Conservation (phyloP, 2,888 invertebrate genomes). For the Euphydryas editha region DNA sequence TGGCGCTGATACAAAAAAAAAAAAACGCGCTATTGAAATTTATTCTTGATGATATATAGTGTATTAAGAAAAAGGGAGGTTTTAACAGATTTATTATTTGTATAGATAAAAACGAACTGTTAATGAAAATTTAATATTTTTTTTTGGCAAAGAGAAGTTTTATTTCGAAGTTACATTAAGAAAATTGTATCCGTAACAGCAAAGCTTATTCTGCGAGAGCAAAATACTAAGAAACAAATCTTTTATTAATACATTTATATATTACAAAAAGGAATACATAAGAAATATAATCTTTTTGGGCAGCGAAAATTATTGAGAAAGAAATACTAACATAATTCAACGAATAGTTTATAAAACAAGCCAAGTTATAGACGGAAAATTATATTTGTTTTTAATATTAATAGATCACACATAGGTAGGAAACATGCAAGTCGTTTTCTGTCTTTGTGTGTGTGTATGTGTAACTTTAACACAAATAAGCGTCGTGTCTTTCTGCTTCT, state of each 20-base stretch:
- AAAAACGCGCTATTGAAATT: too few species aligned
- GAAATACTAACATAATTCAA: too few species aligned
- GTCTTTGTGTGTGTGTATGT: background rate
- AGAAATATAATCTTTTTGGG: background rate
- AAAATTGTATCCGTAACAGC: slow-evolving; percentile 3
- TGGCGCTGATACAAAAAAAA: too few species aligned
- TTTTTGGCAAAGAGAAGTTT: background rate
- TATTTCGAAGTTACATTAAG: slow-evolving; percentile 4
- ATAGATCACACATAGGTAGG: too few species aligned
- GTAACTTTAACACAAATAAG: slow-evolving; percentile 1
- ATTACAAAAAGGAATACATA: background rate
- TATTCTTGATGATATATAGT: too few species aligned
- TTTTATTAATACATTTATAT: slow-evolving; percentile 2
- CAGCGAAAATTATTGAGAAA: background rate
- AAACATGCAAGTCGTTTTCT: too few species aligned
- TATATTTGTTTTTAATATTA: too few species aligned
- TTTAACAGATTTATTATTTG: too few species aligned
- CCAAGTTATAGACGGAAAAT: too few species aligned
- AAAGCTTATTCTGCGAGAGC: background rate
- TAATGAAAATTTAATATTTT: background rate
- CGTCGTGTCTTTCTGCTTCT: background rate
- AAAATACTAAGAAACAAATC: background rate
- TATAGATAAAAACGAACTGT: background rate
- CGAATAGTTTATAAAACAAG: too few species aligned
- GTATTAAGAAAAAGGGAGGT: too few species aligned